Evolutionary conservation across 1,140 invertebrate genomes (phyloP).

Genomic region (Danaus melanippus): DNA sequence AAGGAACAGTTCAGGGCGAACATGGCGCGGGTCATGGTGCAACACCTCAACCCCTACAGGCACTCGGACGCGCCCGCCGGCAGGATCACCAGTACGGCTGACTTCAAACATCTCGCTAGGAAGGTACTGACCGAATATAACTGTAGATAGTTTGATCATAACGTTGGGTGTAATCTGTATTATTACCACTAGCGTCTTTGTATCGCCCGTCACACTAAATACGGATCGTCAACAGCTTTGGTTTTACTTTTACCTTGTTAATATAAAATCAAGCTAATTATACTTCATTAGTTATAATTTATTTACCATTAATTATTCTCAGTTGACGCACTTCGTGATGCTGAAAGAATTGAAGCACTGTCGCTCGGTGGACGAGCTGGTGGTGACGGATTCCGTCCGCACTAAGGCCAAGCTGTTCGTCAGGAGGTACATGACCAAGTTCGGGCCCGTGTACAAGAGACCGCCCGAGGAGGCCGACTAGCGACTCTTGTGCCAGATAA

Average conservation of each 20-base stretch:
- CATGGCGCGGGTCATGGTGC: slow-evolving; percentile 92
- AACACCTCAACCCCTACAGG: slow-evolving; percentile 91
- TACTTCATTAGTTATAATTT: not conserved
- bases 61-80: slow-evolving; percentile 83
- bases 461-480: slow-evolving; percentile 74
- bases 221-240: no score
- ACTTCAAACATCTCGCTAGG: slow-evolving; percentile 96
- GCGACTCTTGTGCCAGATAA: slow-evolving; percentile 21
- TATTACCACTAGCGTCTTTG: no score
- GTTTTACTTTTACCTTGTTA: no score
- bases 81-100: slow-evolving; percentile 89
- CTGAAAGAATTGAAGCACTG: slow-evolving; percentile 96
- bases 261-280: not conserved
- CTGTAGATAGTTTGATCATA: no score
- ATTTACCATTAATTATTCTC: slow-evolving; percentile 45
- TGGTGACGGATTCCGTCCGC: slow-evolving; percentile 93
- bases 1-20: slow-evolving; percentile 91
- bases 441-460: slow-evolving; percentile 78
- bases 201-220: no score
- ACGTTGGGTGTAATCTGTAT: no score
- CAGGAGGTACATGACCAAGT: slow-evolving; percentile 96
- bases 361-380: slow-evolving; percentile 86
- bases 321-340: slow-evolving; percentile 98
- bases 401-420: slow-evolving; percentile 96
- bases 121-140: slow-evolving; percentile 78